Conservation (phyloP, 2,113 vertebrate genomes). For the Leptocoma aspasia region DNA sequence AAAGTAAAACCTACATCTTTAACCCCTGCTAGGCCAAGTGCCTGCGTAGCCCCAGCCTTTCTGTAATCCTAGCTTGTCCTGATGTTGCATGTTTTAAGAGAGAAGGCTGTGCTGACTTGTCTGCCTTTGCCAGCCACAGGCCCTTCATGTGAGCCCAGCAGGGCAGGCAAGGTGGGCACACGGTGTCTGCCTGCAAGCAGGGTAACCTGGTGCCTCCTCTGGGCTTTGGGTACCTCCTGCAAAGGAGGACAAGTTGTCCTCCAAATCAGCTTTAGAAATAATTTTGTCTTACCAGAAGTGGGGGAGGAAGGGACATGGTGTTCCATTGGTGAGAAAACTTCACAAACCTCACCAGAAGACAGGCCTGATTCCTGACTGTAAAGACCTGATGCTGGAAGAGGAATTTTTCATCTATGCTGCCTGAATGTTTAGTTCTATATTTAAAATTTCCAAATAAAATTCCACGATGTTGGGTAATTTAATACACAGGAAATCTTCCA, state of each 20-base stretch:
- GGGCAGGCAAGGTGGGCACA: neutral
- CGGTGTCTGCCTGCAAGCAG: neutral
- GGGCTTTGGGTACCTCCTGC: neutral
- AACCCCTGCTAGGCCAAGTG: neutral
- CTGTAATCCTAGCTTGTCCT: neutral
- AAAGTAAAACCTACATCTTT: neutral
- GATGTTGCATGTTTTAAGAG: neutral
- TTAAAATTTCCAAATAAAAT: neutral
- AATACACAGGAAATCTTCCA: neutral
- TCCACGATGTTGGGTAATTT: neutral
- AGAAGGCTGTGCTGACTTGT: neutral
- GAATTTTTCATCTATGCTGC: neutral
- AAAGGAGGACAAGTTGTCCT: neutral
- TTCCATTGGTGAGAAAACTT: neutral
- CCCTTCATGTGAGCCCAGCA: rapidly evolving
- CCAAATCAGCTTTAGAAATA: too few species aligned
- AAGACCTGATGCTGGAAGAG: neutral
- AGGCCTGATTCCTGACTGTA: neutral
- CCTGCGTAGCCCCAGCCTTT: neutral
- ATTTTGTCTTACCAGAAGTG: neutral
- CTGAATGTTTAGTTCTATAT: neutral
- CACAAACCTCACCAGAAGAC: neutral
- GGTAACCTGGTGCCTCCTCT: neutral
- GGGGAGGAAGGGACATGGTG: neutral
- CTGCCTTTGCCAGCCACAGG: neutral